Conservation (phyloP, 2,113 vertebrate genomes). For the Felis catus region DNA sequence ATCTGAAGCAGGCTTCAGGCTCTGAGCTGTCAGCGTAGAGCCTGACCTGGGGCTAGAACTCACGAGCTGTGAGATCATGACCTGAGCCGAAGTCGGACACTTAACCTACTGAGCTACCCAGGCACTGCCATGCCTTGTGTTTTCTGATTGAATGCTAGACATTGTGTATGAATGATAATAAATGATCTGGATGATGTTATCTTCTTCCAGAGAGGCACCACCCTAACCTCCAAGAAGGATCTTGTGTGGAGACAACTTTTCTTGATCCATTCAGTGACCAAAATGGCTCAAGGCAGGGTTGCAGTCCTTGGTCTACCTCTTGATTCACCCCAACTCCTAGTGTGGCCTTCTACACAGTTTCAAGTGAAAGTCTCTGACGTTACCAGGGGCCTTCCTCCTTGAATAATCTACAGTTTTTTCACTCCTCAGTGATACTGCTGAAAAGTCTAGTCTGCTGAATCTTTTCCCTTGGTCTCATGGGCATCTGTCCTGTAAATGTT, state of each 20-base stretch:
- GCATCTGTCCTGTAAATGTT: not conserved
- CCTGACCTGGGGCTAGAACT: no score
- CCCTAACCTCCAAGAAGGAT: not conserved
- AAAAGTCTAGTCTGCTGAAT: not conserved
- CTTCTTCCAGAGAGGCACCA: not conserved
- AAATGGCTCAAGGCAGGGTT: not conserved
- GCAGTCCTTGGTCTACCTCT: not conserved
- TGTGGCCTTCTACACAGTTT: not conserved
- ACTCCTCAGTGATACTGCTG: not conserved
- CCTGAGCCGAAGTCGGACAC: no score
- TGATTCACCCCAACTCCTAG: not conserved
- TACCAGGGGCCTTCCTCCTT: not conserved
- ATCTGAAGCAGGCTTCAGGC: no score
- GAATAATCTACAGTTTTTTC: not conserved
- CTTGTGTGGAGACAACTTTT: not conserved
- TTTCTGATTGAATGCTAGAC: not conserved
- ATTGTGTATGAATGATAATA: not conserved
- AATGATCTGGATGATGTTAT: not conserved
- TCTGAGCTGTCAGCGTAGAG: no score
- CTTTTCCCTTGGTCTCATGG: not conserved
- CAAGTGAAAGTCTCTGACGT: not conserved
- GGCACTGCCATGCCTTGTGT: not conserved
- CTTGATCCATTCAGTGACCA: not conserved
- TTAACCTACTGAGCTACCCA: no score
- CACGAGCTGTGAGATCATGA: no score